Base-by-base conservation (phyloP, 1,140 invertebrate genomes). In the Macrostomum lignano region DNA sequence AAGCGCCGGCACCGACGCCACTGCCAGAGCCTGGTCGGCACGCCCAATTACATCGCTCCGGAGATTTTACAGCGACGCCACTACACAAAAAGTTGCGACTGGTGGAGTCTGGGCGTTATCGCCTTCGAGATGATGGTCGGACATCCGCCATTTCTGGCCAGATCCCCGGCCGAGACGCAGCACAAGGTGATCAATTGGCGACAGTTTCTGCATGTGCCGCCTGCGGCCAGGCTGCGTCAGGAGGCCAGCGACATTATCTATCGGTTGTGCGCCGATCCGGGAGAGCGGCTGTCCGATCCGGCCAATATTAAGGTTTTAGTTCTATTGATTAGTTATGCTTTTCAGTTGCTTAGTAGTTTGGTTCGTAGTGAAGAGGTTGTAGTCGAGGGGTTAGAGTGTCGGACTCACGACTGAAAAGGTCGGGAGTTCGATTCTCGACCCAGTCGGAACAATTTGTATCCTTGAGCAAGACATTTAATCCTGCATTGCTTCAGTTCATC, bases 61-160 rank as follows among this genome's bases (percentile, higher is more conserved):
- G 75, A 79, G 64, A 82, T 93, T 25, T 67, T 94, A 60, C 68
- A 88, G 44, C 82, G 91, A 61, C 88, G 79, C 17, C 91, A 88
- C 33, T 98, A 98, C 55, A 79, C 74, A 2, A 72, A 76, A 22
- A 72, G 78, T 31, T 94, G 86, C 49, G 91, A 98, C 61, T 98
- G 84, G 76, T 98, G 88, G 91, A 91, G 79, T 33, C 63, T 98
- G 29, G 91, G 91, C 25, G 88, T 98, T 28, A 96, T 96, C 42
- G 96, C 96, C 88, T 98, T 93, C 59, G 91, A 98, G 65, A 98
- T 98, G 91, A 65, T 98, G 34, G 96, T 98, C 61, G 86, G 72
- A 3, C 77, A 78, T 38, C 84, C 86, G 33, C 88, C 88, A 3
- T 98, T 98, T 59, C 65, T 81, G 41, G 84, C 86, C 7, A 69